Base-by-base conservation (phyloP, 1,140 invertebrate species). In the Hesperophylax magnus region DNA sequence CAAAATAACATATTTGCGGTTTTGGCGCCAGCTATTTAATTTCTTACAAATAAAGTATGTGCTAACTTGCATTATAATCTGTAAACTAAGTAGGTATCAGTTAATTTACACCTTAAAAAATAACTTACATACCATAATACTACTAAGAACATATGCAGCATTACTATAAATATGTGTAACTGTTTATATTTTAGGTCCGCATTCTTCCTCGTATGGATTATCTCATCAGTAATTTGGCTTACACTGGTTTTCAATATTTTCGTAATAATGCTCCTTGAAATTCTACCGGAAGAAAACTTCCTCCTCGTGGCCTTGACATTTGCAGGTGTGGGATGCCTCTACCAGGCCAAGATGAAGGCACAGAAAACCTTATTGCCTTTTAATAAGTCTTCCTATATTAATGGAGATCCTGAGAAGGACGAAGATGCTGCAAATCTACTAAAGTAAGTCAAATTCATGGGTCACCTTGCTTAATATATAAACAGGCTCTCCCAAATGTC, bases 181-280 rank as follows among this genome's bases (percentile, higher is more conserved):
- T 71, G 8, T 77, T 27, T 78, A 52, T 52, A 24, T 79, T 87
- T 88, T 54, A 90, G 91, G 53, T 93, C 93, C 18, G 92, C 92
- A 82, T 94, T 95, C 86, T 95, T 94, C 86, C 88, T 92, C 79
- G 90, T 92, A 56, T 95, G 94, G 94, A 91, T 92, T 8, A 86
- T 93, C 17, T 91, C 91, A 22, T 94, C 94, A 27, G 88, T 92
- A 27, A 79, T 92, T 18, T 90, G 91, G 81, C 86, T 95, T 84
- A 92, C 94, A 85, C 84, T 92, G 11, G 89, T 94, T n/a, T 94
- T 94, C 87, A 92, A 94, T 86, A 84, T 92, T 24, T 88, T 87
- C 79, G 91, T 94, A 18, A 90, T 94, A 47, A 91, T 91, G 54
- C 86, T 93, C 61, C 86, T 94, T 63, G 92, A 94, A 86, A 94